Evolutionary conservation across 2,113 vertebrate species (phyloP).

Genomic region (Varanus salvator): DNA sequence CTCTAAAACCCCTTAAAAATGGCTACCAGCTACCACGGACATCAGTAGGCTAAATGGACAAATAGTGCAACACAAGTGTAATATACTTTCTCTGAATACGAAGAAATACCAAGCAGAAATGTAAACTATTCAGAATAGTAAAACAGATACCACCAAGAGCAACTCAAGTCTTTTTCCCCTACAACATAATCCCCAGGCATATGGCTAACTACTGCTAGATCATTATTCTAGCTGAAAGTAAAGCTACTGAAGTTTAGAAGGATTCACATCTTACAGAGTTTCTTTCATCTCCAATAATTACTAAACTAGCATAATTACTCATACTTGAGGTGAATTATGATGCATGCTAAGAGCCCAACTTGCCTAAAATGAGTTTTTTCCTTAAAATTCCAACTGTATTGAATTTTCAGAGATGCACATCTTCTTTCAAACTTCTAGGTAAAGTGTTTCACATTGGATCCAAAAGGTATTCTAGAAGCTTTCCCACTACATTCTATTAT

Average conservation of each 20-base stretch:
- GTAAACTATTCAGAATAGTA: slow-evolving; percentile 56
- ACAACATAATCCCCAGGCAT: slow-evolving; percentile 72
- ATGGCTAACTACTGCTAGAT: slow-evolving; percentile 74
- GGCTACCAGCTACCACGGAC: not conserved
- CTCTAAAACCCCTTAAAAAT: not conserved
- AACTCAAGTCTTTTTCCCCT: slow-evolving; percentile 53
- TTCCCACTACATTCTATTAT: slow-evolving; percentile 66
- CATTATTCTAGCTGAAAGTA: slow-evolving; percentile 76
- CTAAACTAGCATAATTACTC: slow-evolving; percentile 84
- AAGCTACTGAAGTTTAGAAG: slow-evolving; percentile 79
- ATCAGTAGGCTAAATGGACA: not conserved
- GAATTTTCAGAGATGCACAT: slow-evolving; percentile 66
- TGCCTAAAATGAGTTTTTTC: slow-evolving; percentile 71
- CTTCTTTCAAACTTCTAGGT: slow-evolving; percentile 68
- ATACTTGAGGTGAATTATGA: slow-evolving; percentile 73
- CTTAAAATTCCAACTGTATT: slow-evolving; percentile 49
- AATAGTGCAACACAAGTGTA: not conserved
- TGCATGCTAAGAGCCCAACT: slow-evolving; percentile 67
- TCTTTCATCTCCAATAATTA: slow-evolving; percentile 85
- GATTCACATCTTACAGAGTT: slow-evolving; percentile 73
- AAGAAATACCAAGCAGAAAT: slow-evolving; percentile 55
- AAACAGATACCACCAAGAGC: slow-evolving; percentile 71
- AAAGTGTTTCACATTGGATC: slow-evolving; percentile 66
- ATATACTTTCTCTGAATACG: not conserved
- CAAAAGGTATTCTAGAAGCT: slow-evolving; percentile 68